These are phyloP conservation scores for Ophion ventricosus DNA, from an alignment of 2,888 invertebrate genomes.

Conservation along the genomic window DNA sequence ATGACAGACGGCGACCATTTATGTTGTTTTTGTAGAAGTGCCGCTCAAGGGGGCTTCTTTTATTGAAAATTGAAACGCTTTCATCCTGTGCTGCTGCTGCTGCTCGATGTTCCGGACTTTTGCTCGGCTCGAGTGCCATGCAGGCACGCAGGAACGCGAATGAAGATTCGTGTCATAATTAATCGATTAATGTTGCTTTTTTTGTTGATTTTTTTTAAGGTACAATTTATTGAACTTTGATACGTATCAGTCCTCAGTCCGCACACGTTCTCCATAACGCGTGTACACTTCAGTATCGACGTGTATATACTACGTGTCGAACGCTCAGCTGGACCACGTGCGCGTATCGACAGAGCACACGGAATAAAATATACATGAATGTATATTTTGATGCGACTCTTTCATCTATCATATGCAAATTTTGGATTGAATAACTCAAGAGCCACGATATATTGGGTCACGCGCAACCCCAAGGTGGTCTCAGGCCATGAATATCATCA, in stretches of 20 bases:
- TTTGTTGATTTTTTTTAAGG: not conserved
- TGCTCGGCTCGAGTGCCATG: not conserved
- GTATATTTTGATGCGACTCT: slow-evolving; percentile 70
- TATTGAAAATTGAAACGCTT: slow-evolving; percentile 29
- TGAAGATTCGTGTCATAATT: not conserved
- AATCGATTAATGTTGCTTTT: not conserved
- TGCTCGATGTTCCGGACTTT: not conserved
- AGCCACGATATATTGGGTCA: slow-evolving; percentile 72
- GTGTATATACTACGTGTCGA: slow-evolving; percentile 22
- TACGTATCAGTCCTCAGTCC: slow-evolving; percentile 10
- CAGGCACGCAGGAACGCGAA: not conserved
- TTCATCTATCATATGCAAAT: slow-evolving; percentile 81
- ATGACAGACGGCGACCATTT: slow-evolving; percentile 48
- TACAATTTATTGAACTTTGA: not conserved
- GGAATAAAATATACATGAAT: slow-evolving; percentile 81
- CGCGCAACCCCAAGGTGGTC: slow-evolving; percentile 78
- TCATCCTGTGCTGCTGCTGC: not conserved
- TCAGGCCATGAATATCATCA: slow-evolving; percentile 83
- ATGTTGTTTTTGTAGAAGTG: slow-evolving; percentile 10
- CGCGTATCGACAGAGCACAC: slow-evolving; percentile 37
- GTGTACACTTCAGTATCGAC: not conserved
- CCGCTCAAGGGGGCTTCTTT: not conserved
- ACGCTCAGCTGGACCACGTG: slow-evolving; percentile 7
- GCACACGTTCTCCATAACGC: not conserved
- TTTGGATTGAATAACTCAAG: slow-evolving; percentile 80